Evolutionary conservation across 2,797 vertebrate species (phyloP), one percentile per base, ranked within the genome.

Genomic region (Orestias chungarensis): DNA sequence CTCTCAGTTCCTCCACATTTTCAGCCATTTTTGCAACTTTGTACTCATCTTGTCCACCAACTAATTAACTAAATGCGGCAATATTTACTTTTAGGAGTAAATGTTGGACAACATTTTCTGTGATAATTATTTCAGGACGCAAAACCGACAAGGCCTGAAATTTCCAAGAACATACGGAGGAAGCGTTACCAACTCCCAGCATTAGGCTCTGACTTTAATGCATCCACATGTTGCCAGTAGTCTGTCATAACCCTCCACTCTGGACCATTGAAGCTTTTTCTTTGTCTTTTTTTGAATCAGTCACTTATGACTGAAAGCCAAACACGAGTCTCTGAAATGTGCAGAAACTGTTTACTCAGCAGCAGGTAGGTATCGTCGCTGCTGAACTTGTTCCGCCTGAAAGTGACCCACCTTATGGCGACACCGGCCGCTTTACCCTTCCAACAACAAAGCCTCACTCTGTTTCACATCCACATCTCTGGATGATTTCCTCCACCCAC

Each of bases 301-400:
- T 49, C 18, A 3, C 69, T 49, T 52, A 57, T 57, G 38, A 70
- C 68, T 74, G 84, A 89, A 86, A 85, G 65, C 70, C 77, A 84
- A 82, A 87, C 69, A 87, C 79, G 82, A 86, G 75, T 85, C 85
- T 85, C 61, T 61, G 44, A 77, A 73, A 68, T 20, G 73, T 42
- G 52, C 64, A 79, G 76, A 29, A 3, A 27, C 65, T 82, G 75
- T 88, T 89, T 85, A 52, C 69, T 62, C 71, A 74, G 65, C 71
- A 74, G 65, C 12, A 62, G 73, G n/a, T 64, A 38, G 59, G 65
- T 70, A 83, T 59, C 27, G 78, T 33, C 40, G 73, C 77, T 3
- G 72, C 44, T 64, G 61, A 81, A 89, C 87, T 85, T 25, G 86
- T 75, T 88, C 81, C 82, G 70, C 87, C 78, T 86, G 87, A 76